These are phyloP conservation scores for Drosophila paranaensis DNA, from an alignment of 2,888 invertebrate genomes.

Conservation along the genomic window DNA sequence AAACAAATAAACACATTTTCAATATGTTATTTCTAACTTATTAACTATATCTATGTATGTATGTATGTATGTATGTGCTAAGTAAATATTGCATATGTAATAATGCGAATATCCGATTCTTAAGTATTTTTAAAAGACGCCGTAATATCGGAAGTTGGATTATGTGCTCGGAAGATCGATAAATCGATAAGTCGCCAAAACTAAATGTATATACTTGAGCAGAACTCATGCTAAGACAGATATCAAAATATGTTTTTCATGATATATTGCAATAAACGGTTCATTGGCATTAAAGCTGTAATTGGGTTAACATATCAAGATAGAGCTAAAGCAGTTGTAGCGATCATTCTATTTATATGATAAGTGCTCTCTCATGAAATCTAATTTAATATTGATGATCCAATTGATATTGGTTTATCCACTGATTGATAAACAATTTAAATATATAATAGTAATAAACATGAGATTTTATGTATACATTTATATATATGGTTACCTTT, in stretches of 20 bases:
- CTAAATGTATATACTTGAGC: neutral
- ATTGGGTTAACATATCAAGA: neutral
- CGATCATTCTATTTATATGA: neutral
- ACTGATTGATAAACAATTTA: neutral
- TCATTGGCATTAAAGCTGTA: neutral
- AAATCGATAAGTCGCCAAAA: no score
- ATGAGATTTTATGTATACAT: no score
- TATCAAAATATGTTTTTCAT: neutral
- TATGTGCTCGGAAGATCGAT: neutral
- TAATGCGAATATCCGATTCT: conserved; percentile 16
- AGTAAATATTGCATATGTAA: conserved; percentile 51
- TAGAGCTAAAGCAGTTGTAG: neutral
- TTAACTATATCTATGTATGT: conserved; percentile 35
- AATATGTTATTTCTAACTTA: conserved; percentile 43
- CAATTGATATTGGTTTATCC: neutral
- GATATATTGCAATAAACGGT: neutral
- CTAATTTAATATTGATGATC: neutral
- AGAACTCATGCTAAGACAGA: neutral
- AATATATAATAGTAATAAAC: no score
- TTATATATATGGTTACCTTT: no score
- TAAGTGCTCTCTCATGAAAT: no score
- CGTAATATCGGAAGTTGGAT: neutral
- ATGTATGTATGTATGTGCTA: conserved; percentile 67
- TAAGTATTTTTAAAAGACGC: conserved; percentile 47
- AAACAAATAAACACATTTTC: conserved; percentile 25